Conservation (phyloP, 2,888 invertebrate genomes). For the Drosophila paracracens region DNA sequence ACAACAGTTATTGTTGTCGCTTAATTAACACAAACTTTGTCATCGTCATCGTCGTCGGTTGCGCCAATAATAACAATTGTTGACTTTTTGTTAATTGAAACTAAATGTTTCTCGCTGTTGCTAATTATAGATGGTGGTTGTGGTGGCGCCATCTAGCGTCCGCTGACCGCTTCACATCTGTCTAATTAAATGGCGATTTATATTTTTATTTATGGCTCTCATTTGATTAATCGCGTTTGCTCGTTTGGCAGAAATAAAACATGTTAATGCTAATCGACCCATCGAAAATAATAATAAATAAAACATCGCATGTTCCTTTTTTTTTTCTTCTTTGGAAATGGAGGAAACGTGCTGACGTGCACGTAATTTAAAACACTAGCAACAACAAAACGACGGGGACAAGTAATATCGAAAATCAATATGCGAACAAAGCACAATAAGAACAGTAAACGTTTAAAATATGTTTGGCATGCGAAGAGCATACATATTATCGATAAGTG, state of each 20-base stretch:
- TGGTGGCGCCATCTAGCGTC: slow-evolving; percentile 68
- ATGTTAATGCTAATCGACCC: slow-evolving; percentile 35
- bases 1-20: slow-evolving; percentile 35
- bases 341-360: slow-evolving; percentile 63
- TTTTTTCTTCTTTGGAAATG: slow-evolving; percentile 7
- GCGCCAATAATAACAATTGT: slow-evolving; percentile 49
- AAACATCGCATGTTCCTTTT: slow-evolving; percentile 56
- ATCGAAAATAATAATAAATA: slow-evolving; percentile 54
- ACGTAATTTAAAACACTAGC: slow-evolving; percentile 51
- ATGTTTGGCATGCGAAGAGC: slow-evolving; percentile 5
- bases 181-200: slow-evolving; percentile 67
- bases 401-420: slow-evolving; percentile 70
- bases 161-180: slow-evolving; percentile 25
- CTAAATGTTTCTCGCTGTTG: slow-evolving; percentile 57
- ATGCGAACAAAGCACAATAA: slow-evolving; percentile 38
- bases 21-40: slow-evolving; percentile 54
- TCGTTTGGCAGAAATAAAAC: slow-evolving; percentile 18
- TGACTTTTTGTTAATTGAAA: slow-evolving; percentile 70
- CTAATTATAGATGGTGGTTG: slow-evolving; percentile 62
- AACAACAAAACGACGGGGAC: slow-evolving; percentile 2
- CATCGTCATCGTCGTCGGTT: slow-evolving; percentile 3
- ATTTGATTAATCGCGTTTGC: slow-evolving; percentile 69
- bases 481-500: slow-evolving; percentile 7
- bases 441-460: slow-evolving; percentile 10
- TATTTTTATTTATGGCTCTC: slow-evolving; percentile 63